Evolutionary conservation across 2,888 invertebrate genomes (phyloP).

Genomic region (Mesopsocus fuscifrons): DNA sequence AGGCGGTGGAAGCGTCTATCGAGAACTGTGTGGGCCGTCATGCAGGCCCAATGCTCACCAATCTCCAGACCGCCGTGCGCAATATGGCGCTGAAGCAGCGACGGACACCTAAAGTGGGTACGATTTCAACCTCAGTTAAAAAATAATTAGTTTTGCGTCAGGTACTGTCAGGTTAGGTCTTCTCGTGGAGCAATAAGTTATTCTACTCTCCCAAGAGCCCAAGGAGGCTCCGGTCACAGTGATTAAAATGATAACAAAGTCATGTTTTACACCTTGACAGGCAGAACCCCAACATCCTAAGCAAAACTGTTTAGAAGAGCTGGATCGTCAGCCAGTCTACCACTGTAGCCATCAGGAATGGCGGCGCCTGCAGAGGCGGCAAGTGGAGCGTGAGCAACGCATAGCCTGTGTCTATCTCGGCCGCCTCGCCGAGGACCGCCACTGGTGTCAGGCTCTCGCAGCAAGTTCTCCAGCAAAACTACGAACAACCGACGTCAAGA

Average conservation of each 20-base stretch:
- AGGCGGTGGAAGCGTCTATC: neutral
- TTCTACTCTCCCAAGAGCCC: no score
- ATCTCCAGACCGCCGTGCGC: neutral
- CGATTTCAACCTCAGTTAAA: no score
- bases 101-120: no score
- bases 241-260: neutral
- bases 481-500: neutral
- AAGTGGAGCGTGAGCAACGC: neutral
- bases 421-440: neutral
- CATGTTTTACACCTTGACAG: no score
- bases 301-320: neutral
- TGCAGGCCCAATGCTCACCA: neutral
- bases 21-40: neutral
- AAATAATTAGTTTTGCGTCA: no score
- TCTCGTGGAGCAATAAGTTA: no score
- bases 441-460: neutral
- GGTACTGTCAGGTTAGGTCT: no score
- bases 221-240: no score
- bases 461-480: no score
- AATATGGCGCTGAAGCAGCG: constrained; percentile 1
- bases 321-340: neutral
- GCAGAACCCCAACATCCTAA: no score
- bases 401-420: constrained; percentile 1
- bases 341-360: neutral
- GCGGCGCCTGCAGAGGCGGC: neutral